Evolutionary conservation across 2,888 invertebrate genomes (phyloP).

Genomic region (Opisthograptis luteolata): DNA sequence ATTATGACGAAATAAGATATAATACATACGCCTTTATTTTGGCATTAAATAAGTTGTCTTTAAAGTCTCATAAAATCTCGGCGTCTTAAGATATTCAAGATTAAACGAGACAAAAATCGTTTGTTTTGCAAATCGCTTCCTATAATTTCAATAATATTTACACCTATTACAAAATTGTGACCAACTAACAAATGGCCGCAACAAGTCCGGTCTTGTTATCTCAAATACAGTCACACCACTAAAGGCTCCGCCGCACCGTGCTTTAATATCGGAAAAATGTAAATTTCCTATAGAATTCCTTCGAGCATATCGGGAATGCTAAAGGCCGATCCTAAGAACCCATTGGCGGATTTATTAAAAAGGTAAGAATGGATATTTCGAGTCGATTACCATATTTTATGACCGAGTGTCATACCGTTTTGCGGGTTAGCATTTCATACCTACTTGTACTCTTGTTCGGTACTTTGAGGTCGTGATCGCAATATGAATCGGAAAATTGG

Average conservation of each 20-base stretch:
- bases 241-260: conserved; percentile 4
- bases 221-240: conserved; percentile 1
- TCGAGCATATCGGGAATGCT: conserved; percentile 7
- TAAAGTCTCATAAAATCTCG: no score
- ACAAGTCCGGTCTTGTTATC: not conserved
- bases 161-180: not conserved
- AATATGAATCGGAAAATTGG: no score
- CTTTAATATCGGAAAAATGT: conserved; percentile 35
- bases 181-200: no score
- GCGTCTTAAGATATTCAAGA: no score
- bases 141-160: not conserved
- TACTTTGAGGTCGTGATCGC: no score
- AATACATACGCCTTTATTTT: no score
- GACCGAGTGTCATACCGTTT: not conserved
- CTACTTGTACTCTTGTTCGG: not conserved
- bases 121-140: no score
- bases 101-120: no score
- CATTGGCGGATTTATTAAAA: conserved; percentile 19
- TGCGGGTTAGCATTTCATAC: no score
- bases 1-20: no score
- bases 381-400: conserved; percentile 5
- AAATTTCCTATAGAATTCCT: conserved; percentile 27
- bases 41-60: no score
- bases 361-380: not conserved
- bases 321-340: conserved; percentile 18